Base-by-base conservation (phyloP, 23 tunicate genomes). In the Ascidia mentula region DNA sequence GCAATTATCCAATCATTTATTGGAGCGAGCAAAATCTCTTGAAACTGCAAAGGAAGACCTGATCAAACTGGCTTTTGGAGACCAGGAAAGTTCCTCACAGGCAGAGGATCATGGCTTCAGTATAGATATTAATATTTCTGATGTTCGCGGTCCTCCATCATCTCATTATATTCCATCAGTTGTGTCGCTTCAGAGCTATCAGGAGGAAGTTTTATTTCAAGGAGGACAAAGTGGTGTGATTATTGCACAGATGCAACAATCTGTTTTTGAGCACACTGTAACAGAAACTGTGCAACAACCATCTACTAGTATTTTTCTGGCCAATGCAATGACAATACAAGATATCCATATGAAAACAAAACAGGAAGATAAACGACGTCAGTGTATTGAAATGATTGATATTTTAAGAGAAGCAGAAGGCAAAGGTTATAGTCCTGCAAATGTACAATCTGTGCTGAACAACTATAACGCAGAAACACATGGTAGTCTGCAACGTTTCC, bases 401-500 rank as follows among this genome's bases (percentile, higher is more conserved):
- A 28, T 36, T 77, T 45, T 77, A 32, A 77, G 80, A 69, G 45
- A 45, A 5, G 85, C 77, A 0, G 69, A 81, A 40, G 38, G 69
- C 70, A 18, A 70, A 38, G 32, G 65, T 13, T 86, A 36, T 74
- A 33, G 45, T 33, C 85, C 90, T 0, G 45, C 59, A 45, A 80
- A 80, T 13, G 84, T 86, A 26, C 75, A 86, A 80, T 53, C 65
- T 5, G 4, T 53, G 22, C 28, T 53, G 65, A 28, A 26, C 22
- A 53, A 9, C 65, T 53, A 53, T 9, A n/a, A n/a, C n/a, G n/a
- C n/a, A n/a, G n/a, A n/a, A n/a, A n/a, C n/a, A n/a, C n/a, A n/a
- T n/a, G n/a, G n/a, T n/a, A n/a, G n/a, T n/a, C n/a, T n/a, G n/a
- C n/a, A n/a, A n/a, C n/a, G n/a, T n/a, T n/a, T n/a, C n/a, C n/a